These are phyloP conservation scores for Priapulus caudatus DNA, from an alignment of 2,888 invertebrate genomes.

Conservation along the genomic window DNA sequence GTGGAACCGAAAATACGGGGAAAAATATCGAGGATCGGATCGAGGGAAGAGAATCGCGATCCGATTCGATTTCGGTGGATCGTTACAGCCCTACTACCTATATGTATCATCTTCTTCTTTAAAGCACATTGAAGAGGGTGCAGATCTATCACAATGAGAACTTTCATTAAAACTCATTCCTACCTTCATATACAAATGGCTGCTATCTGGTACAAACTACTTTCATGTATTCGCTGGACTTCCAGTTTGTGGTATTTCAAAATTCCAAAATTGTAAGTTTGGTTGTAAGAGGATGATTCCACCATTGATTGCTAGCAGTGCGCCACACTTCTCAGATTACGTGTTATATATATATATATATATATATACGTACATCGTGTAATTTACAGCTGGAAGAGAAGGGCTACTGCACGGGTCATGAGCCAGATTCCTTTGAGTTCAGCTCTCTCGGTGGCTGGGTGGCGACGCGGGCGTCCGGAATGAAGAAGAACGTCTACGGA, in stretches of 20 bases:
- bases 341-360: conserved; percentile 12
- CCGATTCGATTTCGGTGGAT: too few species aligned
- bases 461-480: conserved; percentile 89
- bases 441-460: conserved; percentile 85
- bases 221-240: conserved; percentile 8
- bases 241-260: neutral
- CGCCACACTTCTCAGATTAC: neutral
- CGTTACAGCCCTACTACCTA: too few species aligned
- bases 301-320: neutral
- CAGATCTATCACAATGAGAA: too few species aligned
- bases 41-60: too few species aligned
- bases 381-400: conserved; percentile 50
- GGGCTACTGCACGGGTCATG: conserved; percentile 84
- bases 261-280: neutral
- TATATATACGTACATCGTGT: conserved; percentile 26
- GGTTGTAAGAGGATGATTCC: neutral
- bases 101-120: too few species aligned
- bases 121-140: too few species aligned
- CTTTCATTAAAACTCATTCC: too few species aligned
- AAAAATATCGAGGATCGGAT: too few species aligned
- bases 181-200: too few species aligned
- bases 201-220: too few species aligned
- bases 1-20: too few species aligned
- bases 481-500: conserved; percentile 98
- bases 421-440: conserved; percentile 97